Percentiles rank a stretch among this genome's conserved stretches.
Conservation (phyloP, 2,888 invertebrate genomes). For the Drosophila quinaria region DNA sequence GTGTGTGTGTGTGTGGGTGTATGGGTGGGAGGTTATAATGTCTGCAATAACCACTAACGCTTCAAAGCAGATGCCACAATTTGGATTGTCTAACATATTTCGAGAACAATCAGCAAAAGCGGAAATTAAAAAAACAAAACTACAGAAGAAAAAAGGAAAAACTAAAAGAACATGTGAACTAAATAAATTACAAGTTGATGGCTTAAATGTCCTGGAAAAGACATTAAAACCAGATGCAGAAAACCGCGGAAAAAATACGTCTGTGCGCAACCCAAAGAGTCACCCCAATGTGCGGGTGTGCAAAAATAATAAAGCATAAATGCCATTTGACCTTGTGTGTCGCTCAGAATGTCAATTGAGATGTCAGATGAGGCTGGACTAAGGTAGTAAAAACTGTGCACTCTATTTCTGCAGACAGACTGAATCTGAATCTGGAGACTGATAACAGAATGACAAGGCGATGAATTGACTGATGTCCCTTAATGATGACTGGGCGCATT, state of each 20-base stretch:
- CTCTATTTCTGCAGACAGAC: background rate
- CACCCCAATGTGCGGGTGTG: background rate
- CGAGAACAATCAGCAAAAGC: conserved; percentile 15
- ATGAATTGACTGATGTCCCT: conserved; percentile 28
- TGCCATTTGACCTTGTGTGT: conserved; percentile 70
- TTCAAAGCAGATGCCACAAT: conserved; percentile 27
- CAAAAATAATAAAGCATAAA: conserved; percentile 56
- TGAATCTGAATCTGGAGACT: conserved; percentile 10
- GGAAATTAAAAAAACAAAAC: conserved; percentile 44
- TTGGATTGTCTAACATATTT: conserved; percentile 15
- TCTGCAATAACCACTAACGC: conserved; percentile 20
- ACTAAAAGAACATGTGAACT: conserved; percentile 13
- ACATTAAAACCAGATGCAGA: conserved; percentile 51
- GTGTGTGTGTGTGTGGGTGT: background rate
- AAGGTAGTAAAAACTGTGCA: conserved; percentile 1
- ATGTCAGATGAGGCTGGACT: conserved; percentile 23
- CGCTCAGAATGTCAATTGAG: conserved; percentile 61
- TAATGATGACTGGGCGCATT: conserved; percentile 39
- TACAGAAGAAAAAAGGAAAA: conserved; percentile 3
- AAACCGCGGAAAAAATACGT: conserved; percentile 24
- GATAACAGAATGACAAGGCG: conserved; percentile 29
- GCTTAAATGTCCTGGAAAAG: conserved; percentile 35
- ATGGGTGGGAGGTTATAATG: conserved; percentile 12
- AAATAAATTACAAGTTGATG: conserved; percentile 13
- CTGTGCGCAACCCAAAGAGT: background rate